These are phyloP conservation scores for Sebastes fasciatus DNA, from an alignment of 2,113 vertebrate species.

Conservation along the genomic window DNA sequence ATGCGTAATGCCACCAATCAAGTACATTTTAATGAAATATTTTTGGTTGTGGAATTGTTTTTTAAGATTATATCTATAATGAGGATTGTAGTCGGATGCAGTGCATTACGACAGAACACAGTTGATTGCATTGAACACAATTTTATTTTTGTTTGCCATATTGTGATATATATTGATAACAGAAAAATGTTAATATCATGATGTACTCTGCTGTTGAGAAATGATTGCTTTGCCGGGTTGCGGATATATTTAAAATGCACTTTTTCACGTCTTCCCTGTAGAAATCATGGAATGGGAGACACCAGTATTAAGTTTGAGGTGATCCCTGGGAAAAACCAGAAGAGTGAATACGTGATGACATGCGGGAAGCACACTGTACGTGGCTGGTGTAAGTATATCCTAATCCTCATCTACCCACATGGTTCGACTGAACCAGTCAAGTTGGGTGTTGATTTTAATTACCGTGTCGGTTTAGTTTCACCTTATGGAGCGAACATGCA, in stretches of 20 bases:
- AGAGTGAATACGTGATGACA: constrained; percentile 99
- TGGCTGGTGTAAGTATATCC: constrained; percentile 95
- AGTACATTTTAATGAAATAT: not conserved
- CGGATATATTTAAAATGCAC: not conserved
- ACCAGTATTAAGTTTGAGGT: constrained; percentile 99
- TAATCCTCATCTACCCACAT: not conserved
- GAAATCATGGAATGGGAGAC: constrained; percentile 99
- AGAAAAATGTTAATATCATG: no score
- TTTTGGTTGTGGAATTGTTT: not conserved
- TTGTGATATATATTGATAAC: no score
- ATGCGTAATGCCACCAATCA: not conserved
- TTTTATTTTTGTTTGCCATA: no score
- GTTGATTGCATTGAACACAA: not conserved
- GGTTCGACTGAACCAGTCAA: not conserved
- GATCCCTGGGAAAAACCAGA: constrained; percentile 99
- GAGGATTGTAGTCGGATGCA: not conserved
- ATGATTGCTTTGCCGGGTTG: not conserved
- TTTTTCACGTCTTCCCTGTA: constrained; percentile 63
- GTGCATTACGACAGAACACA: not conserved
- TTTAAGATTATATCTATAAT: not conserved
- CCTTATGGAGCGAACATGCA: no score
- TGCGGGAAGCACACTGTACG: constrained; percentile 98
- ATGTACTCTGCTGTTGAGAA: not conserved
- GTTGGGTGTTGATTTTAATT: not conserved
- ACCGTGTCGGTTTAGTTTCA: not conserved